Base-by-base conservation (phyloP, 2,888 invertebrate genomes). In the Aphidoletes aphidimyza region DNA sequence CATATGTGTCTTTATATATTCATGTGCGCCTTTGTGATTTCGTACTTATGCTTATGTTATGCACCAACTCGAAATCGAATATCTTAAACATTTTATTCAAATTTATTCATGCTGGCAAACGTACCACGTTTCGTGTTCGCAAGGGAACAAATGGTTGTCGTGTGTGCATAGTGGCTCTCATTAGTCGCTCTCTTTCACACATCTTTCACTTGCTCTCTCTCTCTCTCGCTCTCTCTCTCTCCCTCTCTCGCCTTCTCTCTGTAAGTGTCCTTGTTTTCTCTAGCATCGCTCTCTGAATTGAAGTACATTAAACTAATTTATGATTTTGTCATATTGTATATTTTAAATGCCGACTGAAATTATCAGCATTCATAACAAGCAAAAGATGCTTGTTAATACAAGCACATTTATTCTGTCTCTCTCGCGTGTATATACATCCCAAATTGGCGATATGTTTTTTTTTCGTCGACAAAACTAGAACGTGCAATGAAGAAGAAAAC, bases 271-370 rank as follows among this genome's bases (percentile, higher is more conserved):
- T n/a, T n/a, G n/a, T n/a, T n/a, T n/a, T n/a, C n/a, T n/a, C n/a
- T n/a, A n/a, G n/a, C 42, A 42, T 42, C 14, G 42, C 6, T 6
- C 6, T 69, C 34, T 69, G 14, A 34, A 69, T 69, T 34, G 30
- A 14, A 69, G 30, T 69, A 69, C 30, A 69, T 69, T 69, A 69
- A 69, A 69, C 34, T 14, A 69, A 69, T 54, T 54, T 47, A 47
- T 54, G n/a, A 54, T 54, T 26, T 69, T 26, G 69, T 34, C 69
- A 69, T 69, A 30, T 30, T 69, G 30, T 30, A 14, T 26, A 11
- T 30, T 69, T 30, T 69, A 69, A 30, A 69, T 30, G 69, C 30
- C 34, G 69, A 69, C 69, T 69, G 0, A n/a, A 69, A 69, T 26
- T 54, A 69, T 30, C 34, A 69, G 34, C 69, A 69, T 54, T 54